Evolutionary conservation across 2,888 invertebrate species (phyloP).

Genomic region (Tetramorium bicarinatum): DNA sequence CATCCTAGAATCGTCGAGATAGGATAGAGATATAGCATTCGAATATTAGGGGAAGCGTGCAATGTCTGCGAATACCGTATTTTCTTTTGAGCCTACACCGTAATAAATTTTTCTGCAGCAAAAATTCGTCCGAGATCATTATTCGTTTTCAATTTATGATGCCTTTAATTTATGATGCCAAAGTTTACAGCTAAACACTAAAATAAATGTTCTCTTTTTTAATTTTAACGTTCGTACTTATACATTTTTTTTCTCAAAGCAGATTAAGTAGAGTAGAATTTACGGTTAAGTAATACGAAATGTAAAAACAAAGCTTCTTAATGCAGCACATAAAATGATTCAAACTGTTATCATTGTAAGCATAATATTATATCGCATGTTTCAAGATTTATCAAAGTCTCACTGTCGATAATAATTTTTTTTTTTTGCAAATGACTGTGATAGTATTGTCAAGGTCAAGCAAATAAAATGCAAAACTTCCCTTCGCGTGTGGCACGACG

Average conservation of each 20-base stretch:
- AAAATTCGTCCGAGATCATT: neutral
- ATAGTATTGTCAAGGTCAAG: constrained; percentile 57
- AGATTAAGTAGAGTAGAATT: neutral
- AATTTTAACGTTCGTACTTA: neutral
- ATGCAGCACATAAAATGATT: neutral
- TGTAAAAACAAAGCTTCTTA: neutral
- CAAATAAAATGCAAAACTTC: constrained; percentile 50
- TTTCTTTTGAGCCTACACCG: neutral
- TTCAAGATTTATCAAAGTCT: neutral
- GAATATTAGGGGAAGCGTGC: no score
- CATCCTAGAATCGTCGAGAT: constrained; percentile 74
- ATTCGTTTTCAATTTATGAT: neutral
- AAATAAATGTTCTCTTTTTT: neutral
- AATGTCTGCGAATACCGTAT: neutral
- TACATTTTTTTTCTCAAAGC: neutral
- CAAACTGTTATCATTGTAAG: constrained; percentile 15
- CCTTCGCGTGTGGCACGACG: constrained; percentile 54
- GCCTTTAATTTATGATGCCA: neutral
- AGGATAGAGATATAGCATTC: neutral
- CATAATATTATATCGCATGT: neutral
- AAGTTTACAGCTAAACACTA: neutral
- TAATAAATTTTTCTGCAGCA: neutral
- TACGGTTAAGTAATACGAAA: neutral
- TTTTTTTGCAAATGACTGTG: constrained; percentile 28
- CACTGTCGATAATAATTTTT: constrained; percentile 53